Percentiles rank a stretch among this genome's conserved stretches.
phyloP scores from a whole-genome alignment of 1,140 invertebrate species.

The Batillaria attramentaria region DNA sequence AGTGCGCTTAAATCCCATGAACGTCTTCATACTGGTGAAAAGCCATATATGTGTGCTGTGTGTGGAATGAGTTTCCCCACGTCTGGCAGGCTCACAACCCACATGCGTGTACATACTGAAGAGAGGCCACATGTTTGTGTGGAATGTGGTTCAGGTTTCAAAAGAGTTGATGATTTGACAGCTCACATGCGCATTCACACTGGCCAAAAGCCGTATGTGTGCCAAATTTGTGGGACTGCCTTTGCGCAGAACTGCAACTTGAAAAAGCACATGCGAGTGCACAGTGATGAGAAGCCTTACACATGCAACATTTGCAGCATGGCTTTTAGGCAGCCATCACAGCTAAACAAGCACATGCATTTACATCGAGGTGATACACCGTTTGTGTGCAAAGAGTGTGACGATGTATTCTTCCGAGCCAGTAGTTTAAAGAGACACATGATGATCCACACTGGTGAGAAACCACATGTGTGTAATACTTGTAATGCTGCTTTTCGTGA shows the following conservation, averaged over 20 bases:
- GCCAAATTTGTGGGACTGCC: slow-evolving; percentile 95
- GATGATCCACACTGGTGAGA: too few species aligned
- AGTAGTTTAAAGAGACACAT: too few species aligned
- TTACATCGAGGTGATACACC: too few species aligned
- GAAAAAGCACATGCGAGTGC: not conserved
- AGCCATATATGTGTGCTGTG: slow-evolving; percentile 9
- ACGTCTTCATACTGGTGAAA: slow-evolving; percentile 6
- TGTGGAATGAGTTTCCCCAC: slow-evolving; percentile 82
- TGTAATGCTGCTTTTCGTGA: too few species aligned
- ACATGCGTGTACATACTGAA: slow-evolving; percentile 98
- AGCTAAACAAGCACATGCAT: not conserved
- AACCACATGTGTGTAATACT: too few species aligned
- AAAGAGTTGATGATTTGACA: not conserved
- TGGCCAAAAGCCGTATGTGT: slow-evolving; percentile 79
- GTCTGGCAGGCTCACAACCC: slow-evolving; percentile 96
- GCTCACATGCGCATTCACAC: not conserved
- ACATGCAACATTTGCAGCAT: not conserved
- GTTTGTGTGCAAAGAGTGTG: too few species aligned
- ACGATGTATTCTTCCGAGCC: too few species aligned
- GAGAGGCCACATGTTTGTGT: slow-evolving; percentile 94
- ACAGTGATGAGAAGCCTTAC: not conserved
- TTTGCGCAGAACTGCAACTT: slow-evolving; percentile 89
- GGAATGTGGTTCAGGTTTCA: slow-evolving; percentile 88
- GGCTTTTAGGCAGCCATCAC: not conserved
- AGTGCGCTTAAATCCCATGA: slow-evolving; percentile 3